These are phyloP conservation scores for Eumeta japonica DNA, from an alignment of 1,140 invertebrate genomes.

Conservation along the genomic window DNA sequence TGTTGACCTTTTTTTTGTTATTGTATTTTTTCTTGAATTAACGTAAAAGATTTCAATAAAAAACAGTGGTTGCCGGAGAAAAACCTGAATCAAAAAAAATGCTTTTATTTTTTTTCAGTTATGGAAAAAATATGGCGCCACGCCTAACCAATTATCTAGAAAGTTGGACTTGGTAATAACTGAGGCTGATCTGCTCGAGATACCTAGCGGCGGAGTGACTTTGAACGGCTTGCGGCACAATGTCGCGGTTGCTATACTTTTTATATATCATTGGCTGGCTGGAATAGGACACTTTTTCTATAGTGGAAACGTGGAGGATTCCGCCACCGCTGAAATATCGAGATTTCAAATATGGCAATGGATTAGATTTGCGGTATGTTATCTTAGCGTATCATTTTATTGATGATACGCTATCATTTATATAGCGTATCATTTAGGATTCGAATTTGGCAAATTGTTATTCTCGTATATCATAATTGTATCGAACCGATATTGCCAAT, in stretches of 20 bases:
- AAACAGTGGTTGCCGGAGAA: no score
- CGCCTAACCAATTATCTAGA: slow-evolving; percentile 47
- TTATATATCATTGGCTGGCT: slow-evolving; percentile 68
- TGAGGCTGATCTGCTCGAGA: slow-evolving; percentile 55
- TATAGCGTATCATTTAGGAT: no score
- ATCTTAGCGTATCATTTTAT: slow-evolving; percentile 1
- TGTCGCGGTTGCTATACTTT: slow-evolving; percentile 64
- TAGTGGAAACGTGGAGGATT: slow-evolving; percentile 68
- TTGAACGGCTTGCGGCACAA: slow-evolving; percentile 64
- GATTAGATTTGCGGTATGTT: slow-evolving; percentile 63
- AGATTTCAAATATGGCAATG: slow-evolving; percentile 74
- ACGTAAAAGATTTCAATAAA: slow-evolving; percentile 5
- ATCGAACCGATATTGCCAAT: no score
- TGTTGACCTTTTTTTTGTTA: neutral
- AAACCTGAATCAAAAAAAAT: neutral
- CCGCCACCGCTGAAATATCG: slow-evolving; percentile 74
- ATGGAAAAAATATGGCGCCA: slow-evolving; percentile 48
- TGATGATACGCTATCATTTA: no score
- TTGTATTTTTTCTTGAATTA: slow-evolving; percentile 8
- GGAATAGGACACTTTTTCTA: slow-evolving; percentile 68
- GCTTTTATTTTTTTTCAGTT: slow-evolving; percentile 36
- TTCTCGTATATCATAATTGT: no score
- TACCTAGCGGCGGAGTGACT: slow-evolving; percentile 63
- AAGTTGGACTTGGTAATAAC: slow-evolving; percentile 29
- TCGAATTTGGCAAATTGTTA: no score